Evolutionary conservation across 2,888 invertebrate genomes (phyloP).

Genomic region (Erannis defoliaria): DNA sequence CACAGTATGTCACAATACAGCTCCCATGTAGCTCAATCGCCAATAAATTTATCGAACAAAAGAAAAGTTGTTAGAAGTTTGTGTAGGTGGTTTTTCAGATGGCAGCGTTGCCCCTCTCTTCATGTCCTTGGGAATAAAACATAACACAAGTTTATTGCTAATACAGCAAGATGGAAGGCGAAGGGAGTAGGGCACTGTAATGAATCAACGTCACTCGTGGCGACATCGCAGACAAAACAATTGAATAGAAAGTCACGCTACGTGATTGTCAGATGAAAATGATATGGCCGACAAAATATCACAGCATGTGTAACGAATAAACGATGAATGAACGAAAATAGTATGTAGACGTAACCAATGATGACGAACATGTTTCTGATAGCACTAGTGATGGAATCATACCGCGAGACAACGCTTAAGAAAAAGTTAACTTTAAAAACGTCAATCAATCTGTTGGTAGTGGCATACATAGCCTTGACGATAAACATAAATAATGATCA

Average conservation of each 20-base stretch:
- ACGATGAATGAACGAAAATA: conserved; percentile 11
- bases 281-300: conserved; percentile 16
- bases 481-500: conserved; percentile 24
- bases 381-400: conserved; percentile 55
- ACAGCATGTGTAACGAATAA: conserved; percentile 16
- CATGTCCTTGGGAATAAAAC: conserved; percentile 77
- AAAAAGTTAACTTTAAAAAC: conserved; percentile 22
- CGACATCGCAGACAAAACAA: conserved; percentile 52
- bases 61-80: conserved; percentile 53
- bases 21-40: conserved; percentile 21
- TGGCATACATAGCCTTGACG: conserved; percentile 17
- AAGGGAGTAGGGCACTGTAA: conserved; percentile 35
- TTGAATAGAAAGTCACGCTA: conserved; percentile 31
- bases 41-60: conserved; percentile 57
- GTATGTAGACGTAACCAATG: conserved; percentile 17
- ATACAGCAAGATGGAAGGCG: conserved; percentile 38
- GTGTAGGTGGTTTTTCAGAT: conserved; percentile 45
- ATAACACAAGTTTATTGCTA: conserved; percentile 68
- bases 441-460: conserved; percentile 13
- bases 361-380: conserved; percentile 35
- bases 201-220: conserved; percentile 54
- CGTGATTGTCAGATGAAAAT: conserved; percentile 23
- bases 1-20: conserved; percentile 16
- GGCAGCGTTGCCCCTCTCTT: conserved; percentile 57
- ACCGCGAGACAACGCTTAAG: conserved; percentile 14